Conservation (phyloP, 2,888 invertebrate genomes). For the Zele albiditarsus region DNA sequence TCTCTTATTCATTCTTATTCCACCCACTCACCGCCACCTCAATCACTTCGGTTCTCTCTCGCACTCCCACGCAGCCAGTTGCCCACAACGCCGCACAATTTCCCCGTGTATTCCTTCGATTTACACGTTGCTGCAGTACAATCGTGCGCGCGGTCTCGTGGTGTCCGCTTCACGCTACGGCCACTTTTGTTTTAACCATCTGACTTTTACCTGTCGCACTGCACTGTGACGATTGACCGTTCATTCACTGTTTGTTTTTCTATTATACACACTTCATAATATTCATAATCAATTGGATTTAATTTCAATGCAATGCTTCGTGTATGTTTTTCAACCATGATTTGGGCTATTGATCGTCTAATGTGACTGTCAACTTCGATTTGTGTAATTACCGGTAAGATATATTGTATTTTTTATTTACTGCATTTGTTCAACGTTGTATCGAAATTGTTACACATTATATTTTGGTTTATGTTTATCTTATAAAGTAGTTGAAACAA, state of each 20-base stretch:
- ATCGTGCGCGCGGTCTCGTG: slow-evolving; percentile 41
- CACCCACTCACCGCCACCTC: neutral
- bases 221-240: slow-evolving; percentile 22
- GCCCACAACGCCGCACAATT: slow-evolving; percentile 1
- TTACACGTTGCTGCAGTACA: slow-evolving; percentile 45
- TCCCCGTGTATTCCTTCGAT: slow-evolving; percentile 49
- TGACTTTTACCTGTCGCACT: slow-evolving; percentile 21
- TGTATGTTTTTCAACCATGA: slow-evolving; percentile 8
- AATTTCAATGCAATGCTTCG: neutral
- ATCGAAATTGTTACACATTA: neutral
- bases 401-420: neutral
- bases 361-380: slow-evolving; percentile 6
- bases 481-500: no score
- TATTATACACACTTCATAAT: neutral
- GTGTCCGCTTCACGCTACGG: slow-evolving; percentile 27
- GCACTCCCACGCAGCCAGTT: neutral
- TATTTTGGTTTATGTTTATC: neutral
- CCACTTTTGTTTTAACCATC: slow-evolving; percentile 27
- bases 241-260: slow-evolving; percentile 5
- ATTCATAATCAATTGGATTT: neutral
- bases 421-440: no score
- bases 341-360: neutral
- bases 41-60: neutral
- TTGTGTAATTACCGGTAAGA: neutral
- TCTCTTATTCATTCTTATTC: slow-evolving; percentile 9